These are phyloP conservation scores for Centropus bengalensis DNA, from an alignment of 2,113 vertebrate species.

Conservation along the genomic window DNA sequence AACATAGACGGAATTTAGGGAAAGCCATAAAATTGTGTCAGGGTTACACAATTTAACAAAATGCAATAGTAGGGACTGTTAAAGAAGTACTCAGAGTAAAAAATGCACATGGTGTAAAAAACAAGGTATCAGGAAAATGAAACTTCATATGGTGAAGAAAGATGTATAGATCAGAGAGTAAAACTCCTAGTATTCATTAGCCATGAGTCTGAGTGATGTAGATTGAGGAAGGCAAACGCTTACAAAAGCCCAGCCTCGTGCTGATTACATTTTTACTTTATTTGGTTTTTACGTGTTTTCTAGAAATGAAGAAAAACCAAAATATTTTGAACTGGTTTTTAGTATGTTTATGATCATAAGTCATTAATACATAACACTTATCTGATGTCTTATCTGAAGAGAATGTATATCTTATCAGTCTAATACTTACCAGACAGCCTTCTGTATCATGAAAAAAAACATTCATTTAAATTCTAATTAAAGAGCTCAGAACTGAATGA, in stretches of 20 bases:
- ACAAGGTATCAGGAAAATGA: background rate
- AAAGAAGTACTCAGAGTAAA: background rate
- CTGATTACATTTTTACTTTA: background rate
- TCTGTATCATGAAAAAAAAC: background rate
- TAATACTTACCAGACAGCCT: background rate
- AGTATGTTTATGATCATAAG: background rate
- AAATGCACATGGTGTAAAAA: slow-evolving; percentile 6
- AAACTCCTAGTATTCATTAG: background rate
- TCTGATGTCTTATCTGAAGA: background rate
- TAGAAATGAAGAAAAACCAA: background rate
- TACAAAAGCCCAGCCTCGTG: background rate
- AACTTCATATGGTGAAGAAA: background rate
- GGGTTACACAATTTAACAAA: background rate
- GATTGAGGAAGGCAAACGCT: background rate
- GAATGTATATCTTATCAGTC: background rate
- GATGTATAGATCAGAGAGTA: background rate
- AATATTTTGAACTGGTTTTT: background rate
- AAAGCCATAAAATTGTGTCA: background rate
- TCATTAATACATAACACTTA: background rate
- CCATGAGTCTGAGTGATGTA: background rate
- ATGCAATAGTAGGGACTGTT: background rate
- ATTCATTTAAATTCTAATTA: background rate
- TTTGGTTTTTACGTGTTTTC: background rate
- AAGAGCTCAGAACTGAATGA: background rate
- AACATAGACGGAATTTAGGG: background rate